Conservation (phyloP, 2,113 vertebrate species). For the Forbesichthys agassizii region DNA sequence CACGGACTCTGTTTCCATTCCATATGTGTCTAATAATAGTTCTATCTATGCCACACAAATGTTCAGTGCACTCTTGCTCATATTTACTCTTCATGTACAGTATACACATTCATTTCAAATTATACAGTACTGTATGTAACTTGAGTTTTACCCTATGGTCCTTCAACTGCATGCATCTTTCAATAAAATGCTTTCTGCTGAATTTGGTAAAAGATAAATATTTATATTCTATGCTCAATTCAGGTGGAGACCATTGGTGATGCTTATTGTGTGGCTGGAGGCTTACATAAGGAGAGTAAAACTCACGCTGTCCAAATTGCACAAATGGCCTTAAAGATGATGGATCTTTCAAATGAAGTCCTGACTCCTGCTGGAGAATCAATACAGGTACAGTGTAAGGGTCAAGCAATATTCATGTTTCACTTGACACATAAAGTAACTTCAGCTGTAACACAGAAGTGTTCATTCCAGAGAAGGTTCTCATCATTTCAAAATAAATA, state of each 20-base stretch:
- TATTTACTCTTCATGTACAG: constrained; percentile 20
- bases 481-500: neutral
- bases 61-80: constrained; percentile 45
- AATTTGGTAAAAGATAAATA: no score
- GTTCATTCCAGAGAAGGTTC: no score
- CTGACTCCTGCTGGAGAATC: constrained; percentile 92
- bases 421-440: neutral
- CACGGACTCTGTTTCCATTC: constrained; percentile 75
- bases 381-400: constrained; percentile 83
- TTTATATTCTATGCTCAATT: constrained; percentile 30
- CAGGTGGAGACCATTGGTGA: constrained; percentile 99
- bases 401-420: constrained; percentile 4
- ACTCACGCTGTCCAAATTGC: constrained; percentile 93
- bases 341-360: constrained; percentile 93
- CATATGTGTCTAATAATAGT: constrained; percentile 75
- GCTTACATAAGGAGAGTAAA: constrained; percentile 91
- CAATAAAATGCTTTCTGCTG: no score
- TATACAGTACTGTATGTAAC: neutral
- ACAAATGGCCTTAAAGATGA: constrained; percentile 96
- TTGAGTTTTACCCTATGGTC: neutral
- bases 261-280: constrained; percentile 96
- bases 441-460: neutral
- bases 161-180: constrained; percentile 10
- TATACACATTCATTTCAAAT: neutral
- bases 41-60: constrained; percentile 55